Evolutionary conservation across 2,797 vertebrate genomes (phyloP).

Genomic region (Acrossocheilus wenchowensis): DNA sequence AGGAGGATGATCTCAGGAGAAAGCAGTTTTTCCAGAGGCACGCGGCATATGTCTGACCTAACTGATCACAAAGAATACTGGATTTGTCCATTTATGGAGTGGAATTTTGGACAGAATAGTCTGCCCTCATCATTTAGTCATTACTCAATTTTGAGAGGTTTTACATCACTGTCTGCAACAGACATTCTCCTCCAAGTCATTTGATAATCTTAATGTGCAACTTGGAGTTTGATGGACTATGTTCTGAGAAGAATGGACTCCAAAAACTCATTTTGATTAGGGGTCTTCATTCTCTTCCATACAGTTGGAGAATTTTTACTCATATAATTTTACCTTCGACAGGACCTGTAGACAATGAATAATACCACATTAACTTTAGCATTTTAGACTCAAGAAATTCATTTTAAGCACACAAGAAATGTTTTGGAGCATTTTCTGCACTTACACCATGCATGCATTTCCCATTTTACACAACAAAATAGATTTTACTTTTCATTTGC

Average conservation of each 20-base stretch:
- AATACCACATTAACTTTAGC: not conserved
- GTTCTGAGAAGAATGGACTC: not conserved
- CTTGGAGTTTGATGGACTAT: not conserved
- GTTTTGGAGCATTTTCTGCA: not conserved
- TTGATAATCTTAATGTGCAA: slow-evolving; percentile 19
- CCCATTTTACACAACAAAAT: not conserved
- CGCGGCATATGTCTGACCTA: slow-evolving; percentile 33
- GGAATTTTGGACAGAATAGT: slow-evolving; percentile 49
- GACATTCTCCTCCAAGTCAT: slow-evolving; percentile 7
- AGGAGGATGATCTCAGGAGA: slow-evolving; percentile 31
- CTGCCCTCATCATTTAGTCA: slow-evolving; percentile 20
- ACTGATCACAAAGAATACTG: slow-evolving; percentile 36
- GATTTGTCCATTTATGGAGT: slow-evolving; percentile 57
- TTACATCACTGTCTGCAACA: slow-evolving; percentile 5
- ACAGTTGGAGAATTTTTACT: not conserved
- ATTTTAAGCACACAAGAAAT: not conserved
- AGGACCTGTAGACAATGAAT: not conserved
- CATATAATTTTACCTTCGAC: not conserved
- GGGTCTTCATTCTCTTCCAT: not conserved
- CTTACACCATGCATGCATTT: not conserved
- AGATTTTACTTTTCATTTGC: not conserved
- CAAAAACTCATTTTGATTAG: not conserved
- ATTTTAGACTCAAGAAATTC: not conserved
- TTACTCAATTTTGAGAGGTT: slow-evolving; percentile 30
- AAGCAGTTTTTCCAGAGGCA: slow-evolving; percentile 41